A percentile compares a stretch with the other conserved stretches of the same genome.
These are phyloP conservation scores for Drosophila phalerata DNA, from an alignment of 2,888 invertebrate genomes.

Conservation along the genomic window DNA sequence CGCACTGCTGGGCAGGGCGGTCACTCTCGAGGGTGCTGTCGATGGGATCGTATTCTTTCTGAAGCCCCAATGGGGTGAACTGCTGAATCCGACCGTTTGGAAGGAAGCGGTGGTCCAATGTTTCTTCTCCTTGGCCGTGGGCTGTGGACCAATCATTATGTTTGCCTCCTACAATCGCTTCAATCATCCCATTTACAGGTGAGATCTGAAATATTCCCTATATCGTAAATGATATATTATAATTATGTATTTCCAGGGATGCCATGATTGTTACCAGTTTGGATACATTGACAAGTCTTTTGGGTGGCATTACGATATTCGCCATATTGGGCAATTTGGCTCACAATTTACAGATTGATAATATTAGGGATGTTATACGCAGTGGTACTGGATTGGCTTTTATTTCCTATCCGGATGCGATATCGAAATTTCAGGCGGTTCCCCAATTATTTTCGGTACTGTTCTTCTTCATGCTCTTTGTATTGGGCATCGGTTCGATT, in stretches of 20 bases:
- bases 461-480: constrained; percentile 93
- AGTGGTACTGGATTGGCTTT: constrained; percentile 93
- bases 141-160: constrained; percentile 92
- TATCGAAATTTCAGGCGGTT: constrained; percentile 90
- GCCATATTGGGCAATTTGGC: constrained; percentile 93
- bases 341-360: constrained; percentile 87
- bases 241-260: constrained; percentile 87
- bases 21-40: constrained; percentile 89
- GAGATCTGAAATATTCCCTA: constrained; percentile 26
- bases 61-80: constrained; percentile 91
- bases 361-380: constrained; percentile 89
- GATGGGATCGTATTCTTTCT: constrained; percentile 92
- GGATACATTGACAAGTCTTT: constrained; percentile 92
- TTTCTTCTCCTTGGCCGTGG: constrained; percentile 92
- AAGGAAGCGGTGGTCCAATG: constrained; percentile 92
- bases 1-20: constrained; percentile 89
- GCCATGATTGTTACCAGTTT: constrained; percentile 92
- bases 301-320: constrained; percentile 93
- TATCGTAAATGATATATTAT: background rate
- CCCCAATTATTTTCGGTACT: constrained; percentile 92
- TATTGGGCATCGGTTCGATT: constrained; percentile 91
- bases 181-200: constrained; percentile 90
- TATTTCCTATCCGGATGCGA: constrained; percentile 93
- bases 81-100: constrained; percentile 91
- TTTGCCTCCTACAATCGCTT: constrained; percentile 92